A percentile compares a stretch with the other conserved stretches of the same genome.
Evolutionary conservation across 2,797 vertebrate genomes (phyloP).

Genomic region (Distichodus sexfasciatus): DNA sequence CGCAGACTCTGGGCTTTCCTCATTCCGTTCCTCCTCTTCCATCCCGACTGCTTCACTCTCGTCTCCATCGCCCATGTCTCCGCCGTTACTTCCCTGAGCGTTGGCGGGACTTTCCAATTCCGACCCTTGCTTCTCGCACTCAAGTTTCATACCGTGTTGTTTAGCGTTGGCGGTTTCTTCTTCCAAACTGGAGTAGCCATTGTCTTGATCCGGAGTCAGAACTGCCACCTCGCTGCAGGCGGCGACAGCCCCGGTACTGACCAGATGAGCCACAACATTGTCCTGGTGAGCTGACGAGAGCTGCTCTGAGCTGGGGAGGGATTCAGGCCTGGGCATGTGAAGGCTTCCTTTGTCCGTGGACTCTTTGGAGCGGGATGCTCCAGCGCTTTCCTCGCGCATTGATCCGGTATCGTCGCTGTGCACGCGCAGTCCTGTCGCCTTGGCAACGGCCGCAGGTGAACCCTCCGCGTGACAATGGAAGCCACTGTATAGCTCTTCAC

Average conservation of each 20-base stretch:
- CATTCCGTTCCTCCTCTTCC: neutral
- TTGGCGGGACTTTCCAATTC: conserved; percentile 3
- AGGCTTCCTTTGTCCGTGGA: conserved; percentile 48
- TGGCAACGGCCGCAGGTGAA: conserved; percentile 45
- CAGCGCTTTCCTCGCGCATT: conserved; percentile 62
- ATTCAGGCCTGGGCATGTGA: conserved; percentile 44
- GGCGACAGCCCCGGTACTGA: conserved; percentile 34
- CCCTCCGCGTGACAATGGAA: conserved; percentile 51
- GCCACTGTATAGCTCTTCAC: conserved; percentile 31
- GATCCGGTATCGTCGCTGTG: conserved; percentile 23
- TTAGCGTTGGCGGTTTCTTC: conserved; percentile 73
- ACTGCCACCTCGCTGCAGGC: conserved; percentile 48
- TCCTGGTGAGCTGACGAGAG: conserved; percentile 34
- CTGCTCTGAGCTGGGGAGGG: conserved; percentile 46
- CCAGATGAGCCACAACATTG: conserved; percentile 15
- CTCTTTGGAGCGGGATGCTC: conserved; percentile 58
- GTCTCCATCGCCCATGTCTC: conserved; percentile 18
- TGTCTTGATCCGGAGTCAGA: conserved; percentile 78
- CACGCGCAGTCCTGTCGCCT: conserved; percentile 49
- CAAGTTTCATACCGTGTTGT: conserved; percentile 33
- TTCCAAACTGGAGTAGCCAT: conserved; percentile 90
- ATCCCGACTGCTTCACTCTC: neutral
- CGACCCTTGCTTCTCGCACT: conserved; percentile 19
- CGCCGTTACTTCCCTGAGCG: neutral
- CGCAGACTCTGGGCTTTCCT: neutral